These are phyloP conservation scores for Perca fluviatilis DNA, from an alignment of 2,113 vertebrate genomes.

Conservation along the genomic window DNA sequence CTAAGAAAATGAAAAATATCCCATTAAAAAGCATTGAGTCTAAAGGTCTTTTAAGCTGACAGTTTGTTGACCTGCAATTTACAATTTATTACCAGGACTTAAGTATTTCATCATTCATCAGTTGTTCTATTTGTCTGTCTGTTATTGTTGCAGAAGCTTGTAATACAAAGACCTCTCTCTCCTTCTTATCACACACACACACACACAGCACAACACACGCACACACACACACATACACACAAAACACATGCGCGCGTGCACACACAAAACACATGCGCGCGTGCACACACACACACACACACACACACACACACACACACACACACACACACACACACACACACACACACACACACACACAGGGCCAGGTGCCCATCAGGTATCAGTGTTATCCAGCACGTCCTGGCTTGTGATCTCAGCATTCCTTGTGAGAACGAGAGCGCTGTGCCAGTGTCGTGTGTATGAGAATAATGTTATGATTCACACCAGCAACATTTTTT, in stretches of 20 bases:
- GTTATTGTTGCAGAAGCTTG: slow-evolving; percentile 38
- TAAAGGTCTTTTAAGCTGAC: slow-evolving; percentile 39
- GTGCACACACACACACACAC: slow-evolving; percentile 41
- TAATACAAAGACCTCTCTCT: slow-evolving; percentile 70
- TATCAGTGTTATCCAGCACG: slow-evolving; percentile 72
- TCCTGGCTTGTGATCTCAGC: slow-evolving; percentile 75
- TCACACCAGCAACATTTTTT: slow-evolving; percentile 36
- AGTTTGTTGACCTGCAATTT: neutral
- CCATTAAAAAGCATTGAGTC: neutral
- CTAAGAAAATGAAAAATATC: neutral
- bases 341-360: slow-evolving; percentile 38
- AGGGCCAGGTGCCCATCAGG: slow-evolving; percentile 70
- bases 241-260: no score
- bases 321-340: slow-evolving; percentile 26
- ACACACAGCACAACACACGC: slow-evolving; percentile 34
- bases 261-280: no score
- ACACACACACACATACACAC: slow-evolving; percentile 24
- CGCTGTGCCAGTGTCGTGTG: slow-evolving; percentile 58
- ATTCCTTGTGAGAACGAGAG: slow-evolving; percentile 72
- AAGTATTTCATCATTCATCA: slow-evolving; percentile 37
- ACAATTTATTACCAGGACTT: slow-evolving; percentile 32
- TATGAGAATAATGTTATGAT: slow-evolving; percentile 45
- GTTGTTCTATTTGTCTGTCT: slow-evolving; percentile 44
- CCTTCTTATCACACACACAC: slow-evolving; percentile 57
- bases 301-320: slow-evolving; percentile 22